Percentiles rank a stretch among this genome's conserved stretches.
These are phyloP conservation scores for Drosophila histrio DNA, from an alignment of 2,888 invertebrate genomes.

Conservation along the genomic window DNA sequence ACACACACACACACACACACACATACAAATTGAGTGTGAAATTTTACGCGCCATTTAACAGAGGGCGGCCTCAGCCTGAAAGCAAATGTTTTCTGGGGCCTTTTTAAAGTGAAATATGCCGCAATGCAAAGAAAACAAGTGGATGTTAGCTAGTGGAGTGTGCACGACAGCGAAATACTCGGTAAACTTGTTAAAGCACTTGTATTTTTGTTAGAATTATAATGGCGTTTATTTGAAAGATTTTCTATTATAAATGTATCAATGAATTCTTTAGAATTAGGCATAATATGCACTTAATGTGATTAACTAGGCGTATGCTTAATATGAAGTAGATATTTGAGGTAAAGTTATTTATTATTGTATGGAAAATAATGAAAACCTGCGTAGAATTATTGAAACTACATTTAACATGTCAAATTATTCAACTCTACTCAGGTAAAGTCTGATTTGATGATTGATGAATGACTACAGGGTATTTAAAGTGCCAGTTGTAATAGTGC, in stretches of 20 bases:
- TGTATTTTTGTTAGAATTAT: too few species aligned
- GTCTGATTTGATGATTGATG: too few species aligned
- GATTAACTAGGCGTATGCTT: slow-evolving; percentile 1
- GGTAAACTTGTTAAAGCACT: not conserved
- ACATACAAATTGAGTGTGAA: slow-evolving; percentile 72
- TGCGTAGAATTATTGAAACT: too few species aligned
- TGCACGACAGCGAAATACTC: slow-evolving; percentile 2
- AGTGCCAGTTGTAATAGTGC: too few species aligned
- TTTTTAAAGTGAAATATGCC: slow-evolving; percentile 50
- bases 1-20: slow-evolving; percentile 8
- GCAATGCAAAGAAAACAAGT: slow-evolving; percentile 18
- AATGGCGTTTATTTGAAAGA: too few species aligned
- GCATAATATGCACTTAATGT: too few species aligned
- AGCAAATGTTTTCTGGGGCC: slow-evolving; percentile 34
- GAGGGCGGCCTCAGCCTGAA: slow-evolving; percentile 30
- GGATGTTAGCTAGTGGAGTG: not conserved
- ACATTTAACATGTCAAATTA: too few species aligned
- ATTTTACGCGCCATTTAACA: slow-evolving; percentile 75
- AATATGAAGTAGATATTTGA: not conserved
- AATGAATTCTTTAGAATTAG: not conserved
- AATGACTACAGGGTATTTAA: too few species aligned
- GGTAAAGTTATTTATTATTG: too few species aligned
- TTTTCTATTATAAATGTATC: not conserved
- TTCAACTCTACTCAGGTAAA: too few species aligned
- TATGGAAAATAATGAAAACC: too few species aligned